Evolutionary conservation across 2,888 invertebrate genomes (phyloP).

Genomic region (Herminia tarsipennalis): DNA sequence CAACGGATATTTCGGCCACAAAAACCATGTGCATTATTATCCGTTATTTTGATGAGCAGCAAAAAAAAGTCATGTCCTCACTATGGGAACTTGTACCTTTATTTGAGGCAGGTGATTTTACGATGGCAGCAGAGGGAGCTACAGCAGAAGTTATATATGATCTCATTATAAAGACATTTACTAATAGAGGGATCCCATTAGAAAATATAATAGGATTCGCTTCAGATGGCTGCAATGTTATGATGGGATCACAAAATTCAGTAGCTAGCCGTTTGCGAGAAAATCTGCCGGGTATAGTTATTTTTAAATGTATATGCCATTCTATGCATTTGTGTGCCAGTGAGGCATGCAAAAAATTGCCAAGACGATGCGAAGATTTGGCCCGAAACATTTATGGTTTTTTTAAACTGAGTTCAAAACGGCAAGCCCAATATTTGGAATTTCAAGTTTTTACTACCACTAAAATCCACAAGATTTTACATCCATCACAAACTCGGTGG

Average conservation of each 20-base stretch:
- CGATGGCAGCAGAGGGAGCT: neutral
- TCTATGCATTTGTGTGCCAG: constrained; percentile 17
- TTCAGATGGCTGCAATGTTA: constrained; percentile 20
- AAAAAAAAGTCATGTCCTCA: neutral
- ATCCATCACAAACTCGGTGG: constrained; percentile 43
- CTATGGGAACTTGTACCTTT: neutral
- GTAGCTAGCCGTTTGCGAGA: constrained; percentile 13
- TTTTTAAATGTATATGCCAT: constrained; percentile 27
- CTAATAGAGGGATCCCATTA: neutral
- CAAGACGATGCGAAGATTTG: constrained; percentile 22
- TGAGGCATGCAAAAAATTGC: constrained; percentile 18
- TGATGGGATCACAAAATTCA: constrained; percentile 24
- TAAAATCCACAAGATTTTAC: constrained; percentile 22
- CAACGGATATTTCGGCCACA: constrained; percentile 7
- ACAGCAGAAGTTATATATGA: neutral
- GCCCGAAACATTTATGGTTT: constrained; percentile 21
- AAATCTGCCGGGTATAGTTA: constrained; percentile 17
- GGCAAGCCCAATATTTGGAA: constrained; percentile 4
- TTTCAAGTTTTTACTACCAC: constrained; percentile 7
- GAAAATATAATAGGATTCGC: constrained; percentile 19
- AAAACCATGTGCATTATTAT: constrained; percentile 10
- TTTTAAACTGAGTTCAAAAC: constrained; percentile 19
- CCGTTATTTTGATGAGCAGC: constrained; percentile 7
- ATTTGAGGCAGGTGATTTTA: neutral
- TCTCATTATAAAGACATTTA: neutral